These are phyloP conservation scores for Telenomus remus DNA, from an alignment of 1,140 invertebrate species.

Conservation along the genomic window DNA sequence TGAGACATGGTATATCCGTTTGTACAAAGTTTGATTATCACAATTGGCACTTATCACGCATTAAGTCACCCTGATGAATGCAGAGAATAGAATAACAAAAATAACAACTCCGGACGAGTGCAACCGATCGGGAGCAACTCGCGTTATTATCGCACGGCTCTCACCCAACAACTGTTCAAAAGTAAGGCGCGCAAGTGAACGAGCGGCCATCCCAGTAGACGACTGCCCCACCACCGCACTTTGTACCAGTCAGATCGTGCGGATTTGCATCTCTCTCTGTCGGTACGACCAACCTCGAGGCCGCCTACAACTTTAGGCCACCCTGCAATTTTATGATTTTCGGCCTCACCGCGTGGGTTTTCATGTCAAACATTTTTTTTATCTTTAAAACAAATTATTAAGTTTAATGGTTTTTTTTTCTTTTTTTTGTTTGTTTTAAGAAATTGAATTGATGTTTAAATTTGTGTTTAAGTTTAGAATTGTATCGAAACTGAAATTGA, in stretches of 20 bases:
- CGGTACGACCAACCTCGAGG: neutral
- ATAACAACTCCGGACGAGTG: too few relatives aligned
- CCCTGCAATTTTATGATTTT: neutral
- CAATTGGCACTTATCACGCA: slow-evolving; percentile 21
- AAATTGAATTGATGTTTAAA: too few relatives aligned
- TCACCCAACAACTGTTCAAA: neutral
- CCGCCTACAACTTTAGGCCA: neutral
- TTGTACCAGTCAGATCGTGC: neutral
- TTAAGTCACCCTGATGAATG: neutral
- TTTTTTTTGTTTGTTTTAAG: too few relatives aligned
- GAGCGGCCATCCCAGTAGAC: neutral
- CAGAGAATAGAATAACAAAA: neutral
- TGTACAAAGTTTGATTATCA: slow-evolving; percentile 4
- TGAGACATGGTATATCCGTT: slow-evolving; percentile 61
- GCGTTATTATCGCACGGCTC: too few relatives aligned
- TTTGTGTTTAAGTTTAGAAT: too few relatives aligned
- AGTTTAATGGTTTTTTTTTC: too few relatives aligned
- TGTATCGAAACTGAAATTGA: too few relatives aligned
- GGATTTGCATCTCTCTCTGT: neutral
- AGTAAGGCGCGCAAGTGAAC: neutral
- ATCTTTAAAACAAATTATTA: too few relatives aligned
- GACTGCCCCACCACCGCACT: neutral
- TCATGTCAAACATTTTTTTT: too few relatives aligned
- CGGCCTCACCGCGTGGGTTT: too few relatives aligned
- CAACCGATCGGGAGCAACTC: too few relatives aligned